Percentiles rank a stretch among this genome's conserved stretches.
Evolutionary conservation across 2,797 vertebrate species (phyloP).

Genomic region (Cyclura pinguis): DNA sequence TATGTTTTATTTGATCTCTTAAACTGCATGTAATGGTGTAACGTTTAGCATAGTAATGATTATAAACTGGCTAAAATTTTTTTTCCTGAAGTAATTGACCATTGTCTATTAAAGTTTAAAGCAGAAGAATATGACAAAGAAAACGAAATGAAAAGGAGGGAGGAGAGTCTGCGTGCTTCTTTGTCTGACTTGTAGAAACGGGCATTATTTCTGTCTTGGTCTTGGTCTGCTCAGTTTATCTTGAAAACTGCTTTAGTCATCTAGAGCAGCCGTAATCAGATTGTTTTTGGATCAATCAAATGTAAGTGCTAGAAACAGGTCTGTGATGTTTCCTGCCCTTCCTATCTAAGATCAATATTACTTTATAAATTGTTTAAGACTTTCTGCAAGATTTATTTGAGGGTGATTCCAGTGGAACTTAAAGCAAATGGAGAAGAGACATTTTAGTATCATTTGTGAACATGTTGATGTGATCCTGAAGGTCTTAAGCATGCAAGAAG

Average conservation of each 20-base stretch:
- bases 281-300: conserved; percentile 37
- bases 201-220: background rate
- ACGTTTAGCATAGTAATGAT: background rate
- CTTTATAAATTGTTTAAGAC: conserved; percentile 45
- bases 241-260: background rate
- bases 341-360: conserved; percentile 46
- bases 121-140: background rate
- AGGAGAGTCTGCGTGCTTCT: background rate
- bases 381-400: conserved; percentile 59
- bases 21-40: background rate
- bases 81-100: background rate
- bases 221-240: background rate
- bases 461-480: conserved; percentile 66
- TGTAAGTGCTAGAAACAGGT: conserved; percentile 14
- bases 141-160: background rate
- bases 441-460: conserved; percentile 57
- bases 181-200: background rate
- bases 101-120: background rate
- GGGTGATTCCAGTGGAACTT: conserved; percentile 63
- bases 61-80: background rate
- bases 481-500: conserved; percentile 68
- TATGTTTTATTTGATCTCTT: background rate
- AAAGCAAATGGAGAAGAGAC: conserved; percentile 52
- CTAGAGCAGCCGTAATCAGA: conserved; percentile 14
- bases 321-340: conserved; percentile 31